phyloP scores from a whole-genome alignment of 2,113 vertebrate genomes.

The Corythornis madagascariensis region DNA sequence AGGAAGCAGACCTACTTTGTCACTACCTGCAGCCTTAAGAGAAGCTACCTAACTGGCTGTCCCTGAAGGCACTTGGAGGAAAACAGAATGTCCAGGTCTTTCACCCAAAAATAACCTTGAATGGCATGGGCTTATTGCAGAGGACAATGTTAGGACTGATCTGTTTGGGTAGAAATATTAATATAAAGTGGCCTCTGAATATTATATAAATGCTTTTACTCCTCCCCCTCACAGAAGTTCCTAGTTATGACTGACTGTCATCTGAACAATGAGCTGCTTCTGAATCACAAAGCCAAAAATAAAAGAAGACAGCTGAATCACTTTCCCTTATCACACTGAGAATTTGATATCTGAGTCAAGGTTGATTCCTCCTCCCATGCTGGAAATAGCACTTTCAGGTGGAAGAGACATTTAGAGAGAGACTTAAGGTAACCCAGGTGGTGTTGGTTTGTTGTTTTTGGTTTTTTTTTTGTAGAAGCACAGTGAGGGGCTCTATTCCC shows the following conservation, averaged over 20 bases:
- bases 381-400: conserved; percentile 57
- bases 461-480: background rate
- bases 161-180: background rate
- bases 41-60: background rate
- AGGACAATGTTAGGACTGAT: background rate
- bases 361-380: conserved; percentile 26
- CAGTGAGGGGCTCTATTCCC: background rate
- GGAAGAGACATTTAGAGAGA: background rate
- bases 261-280: conserved; percentile 34
- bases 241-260: conserved; percentile 25
- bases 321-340: conserved; percentile 34
- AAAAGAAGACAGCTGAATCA: conserved; percentile 54
- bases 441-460: background rate
- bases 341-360: conserved; percentile 52
- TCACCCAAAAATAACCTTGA: background rate
- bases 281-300: conserved; percentile 61
- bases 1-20: background rate
- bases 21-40: background rate
- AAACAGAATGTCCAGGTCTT: background rate
- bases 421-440: background rate
- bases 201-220: conserved; percentile 40
- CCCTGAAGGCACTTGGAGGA: background rate
- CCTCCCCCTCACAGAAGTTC: background rate
- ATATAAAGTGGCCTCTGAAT: conserved; percentile 13
- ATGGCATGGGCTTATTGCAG: background rate